Conservation (phyloP, 30 jellyfish, hydroid and myxozoan genomes). For the Pelagia noctiluca region DNA sequence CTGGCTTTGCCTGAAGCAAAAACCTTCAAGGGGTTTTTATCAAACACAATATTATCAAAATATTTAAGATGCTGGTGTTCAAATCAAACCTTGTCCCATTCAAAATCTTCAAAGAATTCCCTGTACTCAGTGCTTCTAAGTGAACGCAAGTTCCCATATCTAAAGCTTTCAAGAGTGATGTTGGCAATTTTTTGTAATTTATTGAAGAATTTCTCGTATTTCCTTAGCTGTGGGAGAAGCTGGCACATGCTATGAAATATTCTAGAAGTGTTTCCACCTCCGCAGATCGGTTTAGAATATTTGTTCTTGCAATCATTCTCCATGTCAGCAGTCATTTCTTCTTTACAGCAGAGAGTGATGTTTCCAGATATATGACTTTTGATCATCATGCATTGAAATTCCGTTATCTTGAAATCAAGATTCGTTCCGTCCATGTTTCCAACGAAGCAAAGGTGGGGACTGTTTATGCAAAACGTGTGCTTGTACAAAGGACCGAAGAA, state of each 20-base stretch:
- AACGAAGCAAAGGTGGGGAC: slow-evolving; percentile 45
- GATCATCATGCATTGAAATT: slow-evolving; percentile 10
- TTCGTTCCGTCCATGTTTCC: slow-evolving; percentile 44
- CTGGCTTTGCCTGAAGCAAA: no score
- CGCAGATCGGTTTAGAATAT: slow-evolving; percentile 36
- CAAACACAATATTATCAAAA: no score
- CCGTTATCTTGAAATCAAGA: slow-evolving; percentile 30
- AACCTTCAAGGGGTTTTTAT: no score
- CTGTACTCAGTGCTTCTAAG: neutral
- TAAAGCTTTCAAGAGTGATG: neutral
- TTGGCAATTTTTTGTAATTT: slow-evolving; percentile 4
- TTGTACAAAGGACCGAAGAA: slow-evolving; percentile 41
- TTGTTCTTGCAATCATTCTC: slow-evolving; percentile 19
- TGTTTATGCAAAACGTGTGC: slow-evolving; percentile 30
- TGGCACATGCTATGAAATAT: slow-evolving; percentile 4
- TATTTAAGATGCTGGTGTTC: no score
- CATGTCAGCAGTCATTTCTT: slow-evolving; percentile 1
- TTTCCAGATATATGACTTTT: slow-evolving; percentile 8
- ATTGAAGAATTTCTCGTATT: neutral
- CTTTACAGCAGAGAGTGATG: slow-evolving; percentile 36
- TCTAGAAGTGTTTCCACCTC: neutral
- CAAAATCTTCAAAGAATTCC: neutral
- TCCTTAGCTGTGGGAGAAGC: neutral
- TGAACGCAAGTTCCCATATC: slow-evolving; percentile 10
- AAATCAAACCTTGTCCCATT: no score